Evolutionary conservation across 2,113 vertebrate genomes (phyloP), one percentile per base, ranked within the genome.

Genomic region (Colinus virginianus): DNA sequence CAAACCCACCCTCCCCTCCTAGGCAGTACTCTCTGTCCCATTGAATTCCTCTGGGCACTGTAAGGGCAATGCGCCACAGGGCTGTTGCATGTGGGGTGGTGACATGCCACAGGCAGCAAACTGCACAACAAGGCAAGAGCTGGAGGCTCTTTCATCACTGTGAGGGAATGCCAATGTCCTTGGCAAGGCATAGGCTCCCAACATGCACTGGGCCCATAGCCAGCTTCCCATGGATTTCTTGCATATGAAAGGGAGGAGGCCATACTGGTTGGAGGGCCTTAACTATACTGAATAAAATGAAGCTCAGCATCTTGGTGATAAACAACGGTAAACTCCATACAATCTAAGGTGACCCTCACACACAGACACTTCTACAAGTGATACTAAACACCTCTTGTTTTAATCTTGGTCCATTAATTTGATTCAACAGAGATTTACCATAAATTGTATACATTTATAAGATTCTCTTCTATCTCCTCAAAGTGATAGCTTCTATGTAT

Each of bases 91-190:
- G 48, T 0, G 5, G 6, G n/a, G 3, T 4, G 13, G 9, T 2
- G 8, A 43, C 23, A 10, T 23, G 21, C 51, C 20, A 10, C 10
- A n/a, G 46, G 25, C 7, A 12, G 2, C 0, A 0, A 6, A 13
- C 10, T 36, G 26, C 34, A 7, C 12, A 16, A 3, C 49, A 21
- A 14, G 62, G 11, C 8, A 16, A 22, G 5, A 26, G 26, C 34
- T 32, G 16, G 11, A 17, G 7, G 3, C 8, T 62, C 32, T 12
- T 51, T 32, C 42, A 19, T 34, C 43, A 0, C 0, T 4, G 30
- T 17, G 3, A 71, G 26, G 48, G 28, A 18, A 7, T 14, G 12
- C n/a, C n/a, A n/a, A n/a, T 6, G 3, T 46, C 11, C 21, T 30
- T 30, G 13, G 13, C 8, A 45, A 81, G 28, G 21, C 28, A 36